A percentile compares a stretch with the other conserved stretches of the same genome.
Evolutionary conservation across 2,113 vertebrate species (phyloP).

Genomic region (Indicator maculatus): DNA sequence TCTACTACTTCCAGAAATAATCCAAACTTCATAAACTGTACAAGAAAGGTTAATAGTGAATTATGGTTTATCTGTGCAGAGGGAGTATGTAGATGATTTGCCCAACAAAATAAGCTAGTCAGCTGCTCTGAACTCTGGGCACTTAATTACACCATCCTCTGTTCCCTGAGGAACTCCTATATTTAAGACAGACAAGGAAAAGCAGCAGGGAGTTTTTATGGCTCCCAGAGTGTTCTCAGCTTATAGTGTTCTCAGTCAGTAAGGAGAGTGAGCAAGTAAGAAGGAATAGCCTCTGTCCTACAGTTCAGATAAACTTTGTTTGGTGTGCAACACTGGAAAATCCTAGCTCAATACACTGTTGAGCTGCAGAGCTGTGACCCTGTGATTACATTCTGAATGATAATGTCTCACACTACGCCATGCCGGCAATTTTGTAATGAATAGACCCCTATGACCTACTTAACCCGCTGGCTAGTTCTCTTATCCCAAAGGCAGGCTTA

Average conservation of each 20-base stretch:
- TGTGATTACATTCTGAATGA: neutral
- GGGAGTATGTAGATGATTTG: neutral
- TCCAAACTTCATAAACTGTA: neutral
- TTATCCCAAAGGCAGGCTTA: too few species aligned
- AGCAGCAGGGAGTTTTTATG: neutral
- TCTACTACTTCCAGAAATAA: neutral
- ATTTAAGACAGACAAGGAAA: neutral
- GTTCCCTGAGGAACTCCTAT: neutral
- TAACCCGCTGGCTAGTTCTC: neutral
- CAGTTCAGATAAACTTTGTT: neutral
- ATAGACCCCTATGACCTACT: rapidly evolving
- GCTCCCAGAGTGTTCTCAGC: neutral
- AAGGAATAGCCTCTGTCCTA: neutral
- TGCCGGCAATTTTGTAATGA: neutral
- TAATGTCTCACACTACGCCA: neutral
- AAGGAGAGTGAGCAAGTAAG: neutral
- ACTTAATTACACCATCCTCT: neutral
- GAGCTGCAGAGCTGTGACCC: neutral
- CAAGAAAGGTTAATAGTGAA: neutral
- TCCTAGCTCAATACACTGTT: neutral
- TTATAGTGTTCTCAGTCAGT: neutral
- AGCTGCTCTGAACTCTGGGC: neutral
- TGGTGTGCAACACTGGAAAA: neutral
- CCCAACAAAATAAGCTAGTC: neutral
- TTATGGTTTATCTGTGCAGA: neutral